Evolutionary conservation across 2,113 vertebrate genomes (phyloP), one percentile per base, ranked within the genome.

Genomic region (Zingel zingel): DNA sequence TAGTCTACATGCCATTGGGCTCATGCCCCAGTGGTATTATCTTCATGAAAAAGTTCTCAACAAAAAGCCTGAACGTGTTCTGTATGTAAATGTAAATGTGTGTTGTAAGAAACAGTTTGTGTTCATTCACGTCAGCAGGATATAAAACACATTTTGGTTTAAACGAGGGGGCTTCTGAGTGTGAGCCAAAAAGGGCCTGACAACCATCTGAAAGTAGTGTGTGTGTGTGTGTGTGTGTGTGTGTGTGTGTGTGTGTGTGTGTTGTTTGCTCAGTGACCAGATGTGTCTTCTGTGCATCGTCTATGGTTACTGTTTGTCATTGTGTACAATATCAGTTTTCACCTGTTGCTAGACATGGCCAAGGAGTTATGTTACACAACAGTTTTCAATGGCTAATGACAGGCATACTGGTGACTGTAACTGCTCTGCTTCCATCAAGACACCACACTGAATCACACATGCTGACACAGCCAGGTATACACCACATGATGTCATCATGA

Each of bases 311-410:
- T 59, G 3, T 71, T 85, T 67, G 82, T 74, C 66, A 67, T 80
- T 57, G 51, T 75, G 62, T 67, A 39, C 27, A 87, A 88, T 91
- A 93, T 94, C 94, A 89, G 76, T 89, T 95, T 94, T 84, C 94
- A 88, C 84, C 77, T 75, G 87, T 78, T 91, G 91, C 83, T 74
- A 88, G 82, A 77, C 81, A 67, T 82, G 79, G 59, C 86, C 65
- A 43, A 48, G 56, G 77, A 72, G 73, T 93, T 85, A 74, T 72
- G 67, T 95, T 94, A 89, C 93, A 19, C 75, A 87, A 86, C 62
- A 75, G 82, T 89, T 62, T 77, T 58, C 56, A n/a, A 64, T 61
- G 57, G 51, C 86, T 73, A 75, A 77, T 58, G 69, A 85, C 39
- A 63, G 33, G 25, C 86, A 70, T 56, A 73, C 18, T 19, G 45